Evolutionary conservation across 2,888 invertebrate genomes (phyloP).

Genomic region (Acanthopleura granulata): DNA sequence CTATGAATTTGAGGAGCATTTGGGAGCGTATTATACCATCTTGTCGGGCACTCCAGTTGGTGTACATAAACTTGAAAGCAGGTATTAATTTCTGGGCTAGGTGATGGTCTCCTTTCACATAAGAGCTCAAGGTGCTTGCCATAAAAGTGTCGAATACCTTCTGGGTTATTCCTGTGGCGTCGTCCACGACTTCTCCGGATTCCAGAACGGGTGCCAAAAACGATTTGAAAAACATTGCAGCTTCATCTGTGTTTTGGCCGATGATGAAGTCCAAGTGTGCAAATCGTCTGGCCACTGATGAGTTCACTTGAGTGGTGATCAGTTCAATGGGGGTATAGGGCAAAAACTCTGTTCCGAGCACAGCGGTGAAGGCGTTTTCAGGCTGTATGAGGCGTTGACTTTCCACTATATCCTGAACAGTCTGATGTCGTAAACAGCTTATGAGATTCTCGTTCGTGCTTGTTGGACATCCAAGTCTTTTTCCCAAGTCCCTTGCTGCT

Average conservation of each 20-base stretch:
- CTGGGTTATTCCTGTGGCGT: no score
- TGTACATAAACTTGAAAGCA: conserved; percentile 32
- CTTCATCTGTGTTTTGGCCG: conserved; percentile 39
- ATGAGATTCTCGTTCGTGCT: not conserved
- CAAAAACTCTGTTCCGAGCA: not conserved
- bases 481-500: not conserved
- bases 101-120: no score
- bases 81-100: conserved; percentile 22
- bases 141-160: no score
- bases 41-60: conserved; percentile 29
- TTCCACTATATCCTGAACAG: conserved; percentile 33
- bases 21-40: conserved; percentile 26
- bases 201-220: no score
- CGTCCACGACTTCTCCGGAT: no score
- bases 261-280: conserved; percentile 36
- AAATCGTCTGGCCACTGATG: conserved; percentile 21
- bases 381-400: no score
- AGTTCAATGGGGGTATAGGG: conserved; percentile 6
- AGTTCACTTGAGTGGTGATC: not conserved
- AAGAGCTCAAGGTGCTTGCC: no score
- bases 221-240: conserved; percentile 33
- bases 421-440: not conserved
- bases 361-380: no score
- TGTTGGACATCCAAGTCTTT: not conserved
- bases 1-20: not conserved